These are phyloP conservation scores for Aphelinus certus DNA, from an alignment of 1,140 invertebrate species.

Conservation along the genomic window DNA sequence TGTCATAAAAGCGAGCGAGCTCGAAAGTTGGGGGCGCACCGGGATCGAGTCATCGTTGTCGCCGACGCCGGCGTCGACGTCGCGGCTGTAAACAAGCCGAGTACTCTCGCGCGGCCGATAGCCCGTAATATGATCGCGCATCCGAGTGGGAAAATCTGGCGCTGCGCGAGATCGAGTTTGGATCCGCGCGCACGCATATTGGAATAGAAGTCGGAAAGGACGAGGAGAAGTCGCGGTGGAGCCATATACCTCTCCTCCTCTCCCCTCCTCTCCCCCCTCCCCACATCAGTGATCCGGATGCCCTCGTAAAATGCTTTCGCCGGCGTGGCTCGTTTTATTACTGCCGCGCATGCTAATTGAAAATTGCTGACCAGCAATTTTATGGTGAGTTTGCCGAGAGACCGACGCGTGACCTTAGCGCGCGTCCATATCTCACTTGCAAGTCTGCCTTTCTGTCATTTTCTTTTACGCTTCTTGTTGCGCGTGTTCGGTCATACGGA, in stretches of 20 bases:
- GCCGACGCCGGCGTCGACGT: neutral
- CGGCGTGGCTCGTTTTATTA: constrained; percentile 39
- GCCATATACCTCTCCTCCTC: too few species aligned
- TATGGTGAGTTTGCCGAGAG: constrained; percentile 35
- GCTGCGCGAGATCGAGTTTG: too few species aligned
- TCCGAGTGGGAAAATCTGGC: neutral
- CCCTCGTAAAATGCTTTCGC: constrained; percentile 42
- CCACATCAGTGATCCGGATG: constrained; percentile 32
- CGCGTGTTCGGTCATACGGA: neutral
- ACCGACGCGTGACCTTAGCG: constrained; percentile 17
- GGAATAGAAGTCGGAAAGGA: too few species aligned
- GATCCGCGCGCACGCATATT: too few species aligned
- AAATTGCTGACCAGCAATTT: constrained; percentile 46
- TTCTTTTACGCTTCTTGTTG: neutral
- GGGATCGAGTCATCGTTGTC: neutral
- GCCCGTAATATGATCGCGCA: neutral
- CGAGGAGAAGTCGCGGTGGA: too few species aligned
- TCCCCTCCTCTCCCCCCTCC: too few species aligned
- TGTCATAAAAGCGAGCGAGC: too few species aligned
- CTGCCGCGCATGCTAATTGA: constrained; percentile 48
- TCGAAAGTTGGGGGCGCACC: neutral
- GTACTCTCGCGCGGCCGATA: neutral
- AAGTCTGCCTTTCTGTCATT: neutral
- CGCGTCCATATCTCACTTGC: neutral
- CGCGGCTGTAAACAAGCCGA: too few species aligned